Evolutionary conservation across 2,797 vertebrate species (phyloP).

Genomic region (Gambelia wislizenii): DNA sequence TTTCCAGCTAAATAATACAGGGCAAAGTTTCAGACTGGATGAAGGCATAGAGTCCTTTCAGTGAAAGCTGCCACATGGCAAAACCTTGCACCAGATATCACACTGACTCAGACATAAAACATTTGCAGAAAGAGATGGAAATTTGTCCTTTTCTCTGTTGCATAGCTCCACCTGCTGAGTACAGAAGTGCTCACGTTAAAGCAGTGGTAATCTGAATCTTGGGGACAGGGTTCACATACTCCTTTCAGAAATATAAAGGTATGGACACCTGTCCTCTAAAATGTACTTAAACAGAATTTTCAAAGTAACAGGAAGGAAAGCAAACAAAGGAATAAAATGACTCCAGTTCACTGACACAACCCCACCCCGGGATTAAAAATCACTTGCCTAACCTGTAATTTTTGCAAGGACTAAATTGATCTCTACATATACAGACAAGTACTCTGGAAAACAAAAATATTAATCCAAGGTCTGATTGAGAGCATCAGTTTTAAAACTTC

Average conservation of each 20-base stretch:
- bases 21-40: conserved; percentile 25
- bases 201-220: too few relatives aligned
- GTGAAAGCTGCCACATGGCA: conserved; percentile 30
- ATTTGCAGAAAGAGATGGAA: neutral
- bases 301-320: too few relatives aligned
- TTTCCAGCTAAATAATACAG: neutral
- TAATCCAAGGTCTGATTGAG: neutral
- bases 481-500: neutral
- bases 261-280: too few relatives aligned
- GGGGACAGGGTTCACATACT: too few relatives aligned
- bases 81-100: conserved; percentile 46
- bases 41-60: conserved; percentile 32
- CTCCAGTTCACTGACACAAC: too few relatives aligned
- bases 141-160: neutral
- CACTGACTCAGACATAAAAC: conserved; percentile 17
- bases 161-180: conserved; percentile 1
- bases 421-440: neutral
- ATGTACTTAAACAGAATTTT: too few relatives aligned
- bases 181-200: neutral
- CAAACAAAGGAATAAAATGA: too few relatives aligned
- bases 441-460: neutral
- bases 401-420: neutral
- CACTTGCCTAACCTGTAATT: neutral
- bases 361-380: too few relatives aligned
- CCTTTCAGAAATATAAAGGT: too few relatives aligned